Evolutionary conservation across 2,113 vertebrate species (phyloP).

Genomic region (Pheucticus melanocephalus): DNA sequence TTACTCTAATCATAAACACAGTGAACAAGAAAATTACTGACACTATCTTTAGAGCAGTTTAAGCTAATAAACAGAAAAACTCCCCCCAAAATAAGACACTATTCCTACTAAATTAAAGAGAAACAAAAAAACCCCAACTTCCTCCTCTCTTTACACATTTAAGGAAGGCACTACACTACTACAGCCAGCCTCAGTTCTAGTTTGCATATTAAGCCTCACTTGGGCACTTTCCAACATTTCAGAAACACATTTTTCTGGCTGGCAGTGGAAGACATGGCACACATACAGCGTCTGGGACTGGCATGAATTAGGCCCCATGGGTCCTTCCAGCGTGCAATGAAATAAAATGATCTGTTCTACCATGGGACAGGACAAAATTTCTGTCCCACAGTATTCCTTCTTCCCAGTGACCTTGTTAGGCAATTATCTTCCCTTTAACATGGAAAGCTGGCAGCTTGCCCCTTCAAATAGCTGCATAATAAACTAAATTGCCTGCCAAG

Average conservation of each 20-base stretch:
- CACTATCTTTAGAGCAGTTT: not conserved
- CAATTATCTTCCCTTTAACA: not conserved
- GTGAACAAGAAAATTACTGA: not conserved
- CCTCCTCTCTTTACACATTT: not conserved
- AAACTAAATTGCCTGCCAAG: not conserved
- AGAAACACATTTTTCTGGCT: not conserved
- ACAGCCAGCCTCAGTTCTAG: not conserved
- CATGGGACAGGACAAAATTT: not conserved
- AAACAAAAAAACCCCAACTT: not conserved
- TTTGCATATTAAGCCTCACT: not conserved
- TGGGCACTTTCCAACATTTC: not conserved
- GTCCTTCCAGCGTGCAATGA: not conserved
- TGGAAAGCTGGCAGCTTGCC: not conserved
- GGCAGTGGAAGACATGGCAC: not conserved
- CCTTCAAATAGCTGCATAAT: constrained; percentile 1
- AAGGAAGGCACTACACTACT: not conserved
- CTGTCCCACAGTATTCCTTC: not conserved
- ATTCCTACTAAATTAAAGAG: not conserved
- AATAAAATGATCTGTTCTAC: not conserved
- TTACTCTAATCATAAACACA: not conserved
- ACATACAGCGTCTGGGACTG: not conserved
- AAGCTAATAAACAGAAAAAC: not conserved
- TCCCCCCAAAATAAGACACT: not conserved
- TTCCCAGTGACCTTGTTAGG: not conserved
- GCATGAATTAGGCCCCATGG: not conserved